phyloP scores from a whole-genome alignment of 2,888 invertebrate genomes.

The Nysson spinosus region DNA sequence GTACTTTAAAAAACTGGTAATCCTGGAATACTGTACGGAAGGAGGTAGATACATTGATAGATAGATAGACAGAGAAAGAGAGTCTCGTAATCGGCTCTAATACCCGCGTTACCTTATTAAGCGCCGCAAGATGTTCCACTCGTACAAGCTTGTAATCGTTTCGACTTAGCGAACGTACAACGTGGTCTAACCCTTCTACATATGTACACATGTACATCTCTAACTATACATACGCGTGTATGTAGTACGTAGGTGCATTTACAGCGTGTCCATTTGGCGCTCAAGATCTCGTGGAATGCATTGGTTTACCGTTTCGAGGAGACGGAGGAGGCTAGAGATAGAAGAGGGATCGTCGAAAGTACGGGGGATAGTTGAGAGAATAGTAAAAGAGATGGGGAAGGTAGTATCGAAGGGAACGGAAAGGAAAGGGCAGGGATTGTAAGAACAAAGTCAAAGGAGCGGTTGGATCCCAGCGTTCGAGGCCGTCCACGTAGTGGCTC shows the following conservation, averaged over 20 bases:
- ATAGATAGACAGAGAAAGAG: too few relatives aligned
- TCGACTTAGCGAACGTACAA: not conserved
- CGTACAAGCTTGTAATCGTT: slow-evolving; percentile 15
- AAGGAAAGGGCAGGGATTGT: slow-evolving; percentile 1
- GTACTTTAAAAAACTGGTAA: slow-evolving; percentile 23
- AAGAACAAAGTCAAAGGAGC: slow-evolving; percentile 35
- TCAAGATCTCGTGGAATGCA: slow-evolving; percentile 8
- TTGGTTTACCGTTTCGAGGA: not conserved
- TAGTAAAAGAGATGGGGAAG: not conserved
- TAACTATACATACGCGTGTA: too few relatives aligned
- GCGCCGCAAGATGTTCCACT: not conserved
- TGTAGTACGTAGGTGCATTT: too few relatives aligned
- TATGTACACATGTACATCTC: too few relatives aligned
- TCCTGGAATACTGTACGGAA: not conserved
- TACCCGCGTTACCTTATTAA: slow-evolving; percentile 22
- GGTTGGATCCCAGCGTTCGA: slow-evolving; percentile 48
- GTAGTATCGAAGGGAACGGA: not conserved
- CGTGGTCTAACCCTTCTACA: not conserved
- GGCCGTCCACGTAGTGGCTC: slow-evolving; percentile 52
- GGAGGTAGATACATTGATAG: too few relatives aligned
- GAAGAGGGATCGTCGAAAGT: slow-evolving; percentile 1
- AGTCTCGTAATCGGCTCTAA: slow-evolving; percentile 11
- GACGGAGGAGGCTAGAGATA: not conserved
- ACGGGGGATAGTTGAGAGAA: not conserved
- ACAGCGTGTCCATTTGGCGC: too few relatives aligned